A percentile compares a stretch with the other conserved stretches of the same genome.
Evolutionary conservation across 2,113 vertebrate species (phyloP).

Genomic region (Burhinus oedicnemus): DNA sequence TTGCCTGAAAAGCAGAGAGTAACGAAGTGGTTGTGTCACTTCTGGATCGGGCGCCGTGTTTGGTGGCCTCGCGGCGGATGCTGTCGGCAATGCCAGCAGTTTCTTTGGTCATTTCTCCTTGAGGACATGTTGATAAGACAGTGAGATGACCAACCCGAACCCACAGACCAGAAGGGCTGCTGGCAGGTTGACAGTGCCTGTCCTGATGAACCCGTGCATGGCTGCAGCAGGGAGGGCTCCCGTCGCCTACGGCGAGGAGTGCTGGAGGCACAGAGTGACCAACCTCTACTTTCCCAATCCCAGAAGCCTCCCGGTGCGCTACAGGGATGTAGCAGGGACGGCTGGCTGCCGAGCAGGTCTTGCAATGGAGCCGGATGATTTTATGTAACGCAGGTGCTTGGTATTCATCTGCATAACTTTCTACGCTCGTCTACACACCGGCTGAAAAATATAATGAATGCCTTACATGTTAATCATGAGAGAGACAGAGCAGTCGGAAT

Average conservation of each 20-base stretch:
- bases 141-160: background rate
- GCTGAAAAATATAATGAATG: background rate
- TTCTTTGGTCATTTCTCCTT: background rate
- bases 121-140: background rate
- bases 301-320: background rate
- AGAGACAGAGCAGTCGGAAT: background rate
- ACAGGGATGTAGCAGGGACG: too few relatives aligned
- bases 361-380: background rate
- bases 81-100: background rate
- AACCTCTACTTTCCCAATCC: background rate
- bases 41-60: background rate
- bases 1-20: background rate
- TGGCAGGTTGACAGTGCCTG: background rate
- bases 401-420: background rate
- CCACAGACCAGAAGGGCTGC: background rate
- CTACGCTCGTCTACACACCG: background rate
- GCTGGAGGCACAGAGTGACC: background rate
- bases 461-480: background rate
- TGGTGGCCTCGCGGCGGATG: background rate
- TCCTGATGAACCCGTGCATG: background rate
- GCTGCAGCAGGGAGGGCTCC: background rate
- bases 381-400: background rate
- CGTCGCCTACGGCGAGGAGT: rapidly evolving
- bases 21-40: background rate
- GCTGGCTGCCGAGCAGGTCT: background rate